Conservation (phyloP, 2,797 vertebrate species). For the Sylvia borin region DNA sequence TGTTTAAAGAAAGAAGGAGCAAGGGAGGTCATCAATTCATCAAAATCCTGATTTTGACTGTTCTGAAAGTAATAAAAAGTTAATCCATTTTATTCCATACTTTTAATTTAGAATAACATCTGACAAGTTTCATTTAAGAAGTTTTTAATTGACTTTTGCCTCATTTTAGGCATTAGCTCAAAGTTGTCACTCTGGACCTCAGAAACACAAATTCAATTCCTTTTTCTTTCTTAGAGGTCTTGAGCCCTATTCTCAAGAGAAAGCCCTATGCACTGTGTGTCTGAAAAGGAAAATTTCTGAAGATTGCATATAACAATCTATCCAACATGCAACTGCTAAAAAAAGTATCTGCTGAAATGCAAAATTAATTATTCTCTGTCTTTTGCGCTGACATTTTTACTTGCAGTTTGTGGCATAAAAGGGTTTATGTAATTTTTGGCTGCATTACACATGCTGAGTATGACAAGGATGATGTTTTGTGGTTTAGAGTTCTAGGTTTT, state of each 20-base stretch:
- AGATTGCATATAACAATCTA: not conserved
- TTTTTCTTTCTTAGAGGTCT: not conserved
- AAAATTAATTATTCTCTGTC: conserved; percentile 40
- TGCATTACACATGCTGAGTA: conserved; percentile 17
- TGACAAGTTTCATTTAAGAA: not conserved
- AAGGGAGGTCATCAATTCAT: not conserved
- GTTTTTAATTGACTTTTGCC: not conserved
- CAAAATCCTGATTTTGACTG: not conserved
- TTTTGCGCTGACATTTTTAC: conserved; percentile 17
- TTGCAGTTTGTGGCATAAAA: conserved; percentile 36
- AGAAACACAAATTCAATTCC: not conserved
- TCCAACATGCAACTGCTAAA: conserved; percentile 6
- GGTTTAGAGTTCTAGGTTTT: conserved; percentile 29
- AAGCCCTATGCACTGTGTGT: not conserved
- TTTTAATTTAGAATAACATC: not conserved
- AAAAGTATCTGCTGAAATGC: conserved; percentile 43
- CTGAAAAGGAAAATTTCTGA: not conserved
- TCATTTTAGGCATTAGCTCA: not conserved
- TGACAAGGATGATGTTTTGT: conserved; percentile 27
- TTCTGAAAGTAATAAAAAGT: not conserved
- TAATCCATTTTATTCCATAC: not conserved
- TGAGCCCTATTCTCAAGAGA: not conserved
- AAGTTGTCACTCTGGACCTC: not conserved
- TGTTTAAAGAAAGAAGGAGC: not conserved
- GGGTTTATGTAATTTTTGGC: conserved; percentile 44